These are phyloP conservation scores for Parazoanthus swiftii DNA, from an alignment of 92 coral and sea anemone species.

Conservation along the genomic window DNA sequence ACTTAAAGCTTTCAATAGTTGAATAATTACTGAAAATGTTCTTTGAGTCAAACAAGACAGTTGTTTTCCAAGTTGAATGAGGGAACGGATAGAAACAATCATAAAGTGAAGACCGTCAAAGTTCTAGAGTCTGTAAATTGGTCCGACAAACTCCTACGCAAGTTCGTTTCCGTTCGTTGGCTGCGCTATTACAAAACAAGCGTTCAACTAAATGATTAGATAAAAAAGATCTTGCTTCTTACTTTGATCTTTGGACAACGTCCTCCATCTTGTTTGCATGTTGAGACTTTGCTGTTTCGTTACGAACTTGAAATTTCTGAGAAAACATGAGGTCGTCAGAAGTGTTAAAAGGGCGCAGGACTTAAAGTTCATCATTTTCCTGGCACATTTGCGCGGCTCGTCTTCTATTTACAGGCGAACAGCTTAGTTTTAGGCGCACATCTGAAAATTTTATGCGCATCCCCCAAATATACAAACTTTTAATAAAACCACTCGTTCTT, in stretches of 20 bases:
- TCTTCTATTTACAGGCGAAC: too few relatives aligned
- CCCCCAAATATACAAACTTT: too few relatives aligned
- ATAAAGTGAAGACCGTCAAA: background rate
- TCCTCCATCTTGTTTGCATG: constrained; percentile 51
- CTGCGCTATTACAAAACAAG: background rate
- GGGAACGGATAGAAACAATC: background rate
- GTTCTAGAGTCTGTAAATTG: background rate
- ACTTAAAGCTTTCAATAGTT: too few relatives aligned
- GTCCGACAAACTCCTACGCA: background rate
- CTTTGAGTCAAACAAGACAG: background rate
- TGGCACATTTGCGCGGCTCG: background rate
- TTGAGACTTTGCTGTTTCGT: constrained; percentile 60
- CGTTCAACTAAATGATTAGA: background rate
- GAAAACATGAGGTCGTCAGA: background rate
- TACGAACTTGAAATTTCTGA: constrained; percentile 74
- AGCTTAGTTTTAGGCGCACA: too few relatives aligned
- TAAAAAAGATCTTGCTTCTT: constrained; percentile 14
- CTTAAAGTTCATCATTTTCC: too few relatives aligned
- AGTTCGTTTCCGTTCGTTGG: too few relatives aligned
- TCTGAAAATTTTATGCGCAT: too few relatives aligned
- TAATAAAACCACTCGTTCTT: too few relatives aligned
- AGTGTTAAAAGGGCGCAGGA: background rate
- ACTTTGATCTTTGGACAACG: constrained; percentile 62
- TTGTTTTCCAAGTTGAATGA: background rate
- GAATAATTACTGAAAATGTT: too few relatives aligned